Base-by-base conservation (phyloP, 2,113 vertebrate genomes). In the Oncorhynchus nerka region DNA sequence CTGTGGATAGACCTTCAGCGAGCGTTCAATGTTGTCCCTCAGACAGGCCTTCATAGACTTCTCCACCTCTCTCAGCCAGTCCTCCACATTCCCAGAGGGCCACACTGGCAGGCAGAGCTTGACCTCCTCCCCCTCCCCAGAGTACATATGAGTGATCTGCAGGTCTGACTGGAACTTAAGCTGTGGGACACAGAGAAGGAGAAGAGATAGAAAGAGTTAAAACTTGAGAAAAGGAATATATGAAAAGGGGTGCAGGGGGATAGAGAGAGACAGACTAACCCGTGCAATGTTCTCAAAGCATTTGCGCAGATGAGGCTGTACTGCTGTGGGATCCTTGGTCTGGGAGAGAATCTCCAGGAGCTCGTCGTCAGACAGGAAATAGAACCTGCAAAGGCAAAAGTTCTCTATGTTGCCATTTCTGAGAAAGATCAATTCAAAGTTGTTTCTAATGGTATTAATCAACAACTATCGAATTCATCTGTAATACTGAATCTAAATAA, bases 291-390 rank as follows among this genome's bases (percentile, higher is more conserved):
- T 98, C 90, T 98, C 96, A 39, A 98, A 98, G 90, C 97, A 98
- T 82, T 98, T 98, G 81, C 90, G 91, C 32, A 98, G 92, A 73
- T 97, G 96, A 49, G 95, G 95, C 71, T 97, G 97, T 71, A 98
- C 95, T 16, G 97, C 96, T 5, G 93, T 96, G 61, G 95, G 96
- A 79, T 98, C 95, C 89, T 96, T 97, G 13, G 95, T 95, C 87
- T 97, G 96, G 74, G 96, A 97, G 71, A 98, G 81, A 80, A 98
- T 96, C 91, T 98, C 95, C 73, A 98, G 89, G 11, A 99, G 92
- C 81, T 98, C 95, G 68, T 97, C 95, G 12, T 98, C 97, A 28
- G 97, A 98, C 73, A 99, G 93, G 89, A 98, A 99, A 89, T 95
- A 97, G 91, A 97, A 97, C 85, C 97, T 98, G 81, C 71, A 93